These are phyloP conservation scores for Eristalinus aeneus DNA, from an alignment of 2,888 invertebrate species.

Conservation along the genomic window DNA sequence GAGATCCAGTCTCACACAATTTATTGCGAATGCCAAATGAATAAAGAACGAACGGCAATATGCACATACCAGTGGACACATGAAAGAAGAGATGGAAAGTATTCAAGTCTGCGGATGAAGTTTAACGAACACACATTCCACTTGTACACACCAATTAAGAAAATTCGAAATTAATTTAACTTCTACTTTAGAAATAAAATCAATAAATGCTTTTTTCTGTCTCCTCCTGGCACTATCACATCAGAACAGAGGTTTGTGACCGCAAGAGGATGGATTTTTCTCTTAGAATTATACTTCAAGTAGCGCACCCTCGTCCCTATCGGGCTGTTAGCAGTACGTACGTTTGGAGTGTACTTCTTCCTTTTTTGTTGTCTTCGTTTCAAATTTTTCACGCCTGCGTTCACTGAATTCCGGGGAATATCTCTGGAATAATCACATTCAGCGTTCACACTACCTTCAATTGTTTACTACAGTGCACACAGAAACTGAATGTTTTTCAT, in stretches of 20 bases:
- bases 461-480: constrained; percentile 56
- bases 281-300: constrained; percentile 42
- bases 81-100: background rate
- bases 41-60: constrained; percentile 10
- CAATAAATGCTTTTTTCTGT: constrained; percentile 54
- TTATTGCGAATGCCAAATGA: constrained; percentile 47
- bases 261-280: constrained; percentile 6
- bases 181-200: constrained; percentile 52
- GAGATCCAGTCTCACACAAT: constrained; percentile 17
- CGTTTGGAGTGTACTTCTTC: constrained; percentile 14
- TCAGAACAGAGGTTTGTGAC: constrained; percentile 20
- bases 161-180: constrained; percentile 12
- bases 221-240: constrained; percentile 57
- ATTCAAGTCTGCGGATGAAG: constrained; percentile 25
- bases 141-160: constrained; percentile 23
- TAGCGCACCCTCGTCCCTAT: constrained; percentile 50
- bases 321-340: background rate
- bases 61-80: constrained; percentile 37
- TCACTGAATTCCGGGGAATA: constrained; percentile 43
- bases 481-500: constrained; percentile 53
- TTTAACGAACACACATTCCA: constrained; percentile 38
- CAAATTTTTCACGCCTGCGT: constrained; percentile 69
- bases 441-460: constrained; percentile 48
- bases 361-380: background rate
- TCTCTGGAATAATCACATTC: constrained; percentile 60